Conservation (phyloP, 2,888 invertebrate species). For the Aphidoletes aphidimyza region DNA sequence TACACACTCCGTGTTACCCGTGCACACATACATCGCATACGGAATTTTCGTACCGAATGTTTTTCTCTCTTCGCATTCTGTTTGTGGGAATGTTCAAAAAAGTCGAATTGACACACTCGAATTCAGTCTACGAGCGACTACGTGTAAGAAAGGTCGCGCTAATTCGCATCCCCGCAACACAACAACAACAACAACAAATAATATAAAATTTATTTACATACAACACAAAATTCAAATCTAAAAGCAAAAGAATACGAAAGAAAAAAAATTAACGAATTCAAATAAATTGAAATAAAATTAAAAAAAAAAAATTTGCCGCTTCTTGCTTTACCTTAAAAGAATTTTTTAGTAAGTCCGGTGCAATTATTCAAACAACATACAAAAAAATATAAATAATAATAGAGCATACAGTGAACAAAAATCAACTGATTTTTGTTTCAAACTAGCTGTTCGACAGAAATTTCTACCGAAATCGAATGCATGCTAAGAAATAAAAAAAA, state of each 20-base stretch:
- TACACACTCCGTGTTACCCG: background rate
- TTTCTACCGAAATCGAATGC: background rate
- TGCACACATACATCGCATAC: background rate
- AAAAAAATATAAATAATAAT: too few relatives aligned
- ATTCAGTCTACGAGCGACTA: constrained; percentile 67
- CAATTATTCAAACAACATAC: too few relatives aligned
- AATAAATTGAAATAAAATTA: constrained; percentile 54
- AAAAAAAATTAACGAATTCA: background rate
- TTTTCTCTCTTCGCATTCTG: background rate
- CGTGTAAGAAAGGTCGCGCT: constrained; percentile 66
- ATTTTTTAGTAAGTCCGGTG: constrained; percentile 31
- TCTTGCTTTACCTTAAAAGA: constrained; percentile 59
- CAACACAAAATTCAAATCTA: background rate
- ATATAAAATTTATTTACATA: constrained; percentile 5
- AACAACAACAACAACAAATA: constrained; percentile 19
- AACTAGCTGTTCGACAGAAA: constrained; percentile 28
- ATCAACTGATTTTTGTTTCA: constrained; percentile 22
- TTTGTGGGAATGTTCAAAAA: constrained; percentile 44
- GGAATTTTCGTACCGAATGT: background rate
- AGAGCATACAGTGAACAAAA: constrained; percentile 7
- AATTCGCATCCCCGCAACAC: constrained; percentile 60
- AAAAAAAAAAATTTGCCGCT: constrained; percentile 59
- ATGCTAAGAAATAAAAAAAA: background rate
- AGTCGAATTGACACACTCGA: constrained; percentile 37
- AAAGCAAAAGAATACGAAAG: background rate